phyloP scores from a whole-genome alignment of 2,113 vertebrate genomes.

The Perccottus glenii region DNA sequence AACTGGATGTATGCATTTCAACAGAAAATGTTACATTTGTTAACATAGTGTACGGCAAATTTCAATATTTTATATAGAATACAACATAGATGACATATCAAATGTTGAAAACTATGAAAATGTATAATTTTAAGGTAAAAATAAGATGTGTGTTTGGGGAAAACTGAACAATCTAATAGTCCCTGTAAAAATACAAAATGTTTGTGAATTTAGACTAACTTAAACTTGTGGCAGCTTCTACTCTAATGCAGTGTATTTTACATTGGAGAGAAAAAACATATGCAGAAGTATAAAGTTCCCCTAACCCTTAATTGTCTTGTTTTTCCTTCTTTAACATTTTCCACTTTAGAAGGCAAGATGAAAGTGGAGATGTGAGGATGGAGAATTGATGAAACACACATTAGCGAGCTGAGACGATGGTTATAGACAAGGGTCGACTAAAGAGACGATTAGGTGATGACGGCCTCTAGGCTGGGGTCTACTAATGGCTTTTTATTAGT shows the following conservation, averaged over 20 bases:
- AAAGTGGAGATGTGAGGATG: constrained; percentile 13
- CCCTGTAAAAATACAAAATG: too few species aligned
- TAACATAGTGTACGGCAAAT: too few species aligned
- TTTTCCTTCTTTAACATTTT: background rate
- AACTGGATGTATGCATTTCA: too few species aligned
- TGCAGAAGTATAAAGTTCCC: background rate
- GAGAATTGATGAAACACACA: constrained; percentile 29
- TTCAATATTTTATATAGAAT: too few species aligned
- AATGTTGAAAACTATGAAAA: too few species aligned
- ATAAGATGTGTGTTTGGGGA: too few species aligned
- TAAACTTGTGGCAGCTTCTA: too few species aligned
- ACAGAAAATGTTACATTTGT: too few species aligned
- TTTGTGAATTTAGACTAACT: too few species aligned
- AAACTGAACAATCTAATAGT: too few species aligned
- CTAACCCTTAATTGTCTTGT: constrained; percentile 14
- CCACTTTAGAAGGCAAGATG: constrained; percentile 2
- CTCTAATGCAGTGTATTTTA: background rate
- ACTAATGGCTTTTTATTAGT: constrained; percentile 28
- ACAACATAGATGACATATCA: too few species aligned
- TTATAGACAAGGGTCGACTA: constrained; percentile 17
- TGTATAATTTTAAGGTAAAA: too few species aligned
- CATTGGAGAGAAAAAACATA: background rate
- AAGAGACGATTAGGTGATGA: constrained; percentile 23
- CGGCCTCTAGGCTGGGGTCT: constrained; percentile 35
- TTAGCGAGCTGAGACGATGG: constrained; percentile 32